Conservation (phyloP, 2,888 invertebrate genomes). For the Drosophila tanythrix region DNA sequence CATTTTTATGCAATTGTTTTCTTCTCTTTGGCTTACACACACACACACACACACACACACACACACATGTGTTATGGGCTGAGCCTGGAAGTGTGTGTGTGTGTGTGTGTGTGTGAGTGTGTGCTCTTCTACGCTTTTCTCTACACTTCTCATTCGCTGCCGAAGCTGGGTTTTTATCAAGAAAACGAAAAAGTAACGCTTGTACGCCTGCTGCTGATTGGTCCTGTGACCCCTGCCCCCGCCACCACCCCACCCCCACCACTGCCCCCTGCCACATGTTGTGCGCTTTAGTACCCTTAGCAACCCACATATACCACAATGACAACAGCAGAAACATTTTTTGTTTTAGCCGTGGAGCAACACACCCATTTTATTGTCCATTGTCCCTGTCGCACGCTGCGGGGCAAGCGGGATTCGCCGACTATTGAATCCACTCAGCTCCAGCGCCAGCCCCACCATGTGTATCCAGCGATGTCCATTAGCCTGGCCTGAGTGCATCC, state of each 20-base stretch:
- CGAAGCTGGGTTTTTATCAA: conserved; percentile 66
- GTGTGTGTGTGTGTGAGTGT: conserved; percentile 25
- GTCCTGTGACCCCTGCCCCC: conserved; percentile 40
- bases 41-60: not conserved
- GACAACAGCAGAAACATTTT: conserved; percentile 55
- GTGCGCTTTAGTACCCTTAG: conserved; percentile 16
- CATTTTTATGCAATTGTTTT: conserved; percentile 48
- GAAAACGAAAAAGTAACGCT: conserved; percentile 76
- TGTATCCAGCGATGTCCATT: conserved; percentile 35
- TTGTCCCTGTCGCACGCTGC: conserved; percentile 34
- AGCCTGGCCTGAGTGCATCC: conserved; percentile 2
- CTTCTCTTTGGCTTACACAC: conserved; percentile 14
- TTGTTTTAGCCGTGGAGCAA: conserved; percentile 75
- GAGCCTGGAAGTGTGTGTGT: conserved; percentile 24
- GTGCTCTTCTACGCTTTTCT: conserved; percentile 51
- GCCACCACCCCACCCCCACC: no score
- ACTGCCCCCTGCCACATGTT: not conserved
- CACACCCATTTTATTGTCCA: conserved; percentile 79
- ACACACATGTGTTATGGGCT: conserved; percentile 21
- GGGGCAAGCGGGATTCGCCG: not conserved
- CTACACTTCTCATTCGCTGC: conserved; percentile 79
- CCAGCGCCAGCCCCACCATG: conserved; percentile 1
- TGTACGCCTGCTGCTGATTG: conserved; percentile 75
- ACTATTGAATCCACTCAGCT: conserved; percentile 16
- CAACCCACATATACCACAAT: conserved; percentile 35